These are phyloP conservation scores for Brachionus calyciflorus DNA, from an alignment of 1,140 invertebrate genomes.

Conservation along the genomic window DNA sequence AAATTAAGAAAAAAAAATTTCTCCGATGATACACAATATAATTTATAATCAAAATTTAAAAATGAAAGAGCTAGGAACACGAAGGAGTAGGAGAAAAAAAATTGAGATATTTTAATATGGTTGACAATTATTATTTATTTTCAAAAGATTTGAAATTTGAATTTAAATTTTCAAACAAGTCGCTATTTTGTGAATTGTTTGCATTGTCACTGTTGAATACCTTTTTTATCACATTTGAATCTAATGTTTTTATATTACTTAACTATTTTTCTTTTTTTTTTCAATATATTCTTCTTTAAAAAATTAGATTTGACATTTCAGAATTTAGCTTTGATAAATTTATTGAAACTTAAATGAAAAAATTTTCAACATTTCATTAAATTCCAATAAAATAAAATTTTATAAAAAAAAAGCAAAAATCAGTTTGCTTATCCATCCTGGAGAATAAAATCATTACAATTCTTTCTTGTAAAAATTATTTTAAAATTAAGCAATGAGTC, in stretches of 20 bases:
- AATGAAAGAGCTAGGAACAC: neutral
- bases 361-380: too few species aligned
- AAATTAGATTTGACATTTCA: too few species aligned
- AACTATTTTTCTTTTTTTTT: constrained; percentile 3
- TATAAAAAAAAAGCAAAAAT: too few species aligned
- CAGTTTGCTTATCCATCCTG: too few species aligned
- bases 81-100: neutral
- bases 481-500: too few species aligned
- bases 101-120: constrained; percentile 40
- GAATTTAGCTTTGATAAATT: too few species aligned
- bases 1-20: too few species aligned
- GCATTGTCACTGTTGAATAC: constrained; percentile 6
- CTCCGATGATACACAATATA: too few species aligned
- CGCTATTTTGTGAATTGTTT: neutral
- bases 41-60: neutral
- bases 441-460: too few species aligned
- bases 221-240: constrained; percentile 25
- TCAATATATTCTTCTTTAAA: neutral
- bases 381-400: too few species aligned
- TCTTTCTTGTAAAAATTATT: too few species aligned
- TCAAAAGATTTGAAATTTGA: neutral
- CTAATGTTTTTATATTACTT: neutral
- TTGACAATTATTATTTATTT: constrained; percentile 34
- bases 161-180: constrained; percentile 16
- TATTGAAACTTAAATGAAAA: too few species aligned